phyloP scores from a whole-genome alignment of 53 echinoderm and acorn worm genomes.

The Echinometra lucunter region DNA sequence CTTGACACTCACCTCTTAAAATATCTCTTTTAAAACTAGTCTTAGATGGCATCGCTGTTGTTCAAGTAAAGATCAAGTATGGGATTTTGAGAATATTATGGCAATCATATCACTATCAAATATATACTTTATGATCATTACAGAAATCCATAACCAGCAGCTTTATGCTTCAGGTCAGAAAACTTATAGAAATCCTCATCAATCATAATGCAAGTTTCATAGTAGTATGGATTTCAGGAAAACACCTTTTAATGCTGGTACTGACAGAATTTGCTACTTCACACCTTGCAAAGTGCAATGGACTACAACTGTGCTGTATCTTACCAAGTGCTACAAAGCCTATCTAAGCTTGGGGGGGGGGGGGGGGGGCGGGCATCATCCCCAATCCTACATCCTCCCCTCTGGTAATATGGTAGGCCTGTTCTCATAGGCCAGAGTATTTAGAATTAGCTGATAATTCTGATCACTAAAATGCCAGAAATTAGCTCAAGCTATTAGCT shows the following conservation, averaged over 20 bases:
- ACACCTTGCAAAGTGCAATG: neutral
- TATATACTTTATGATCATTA: neutral
- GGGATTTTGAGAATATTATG: neutral
- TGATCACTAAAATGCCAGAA: too few relatives aligned
- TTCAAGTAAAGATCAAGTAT: neutral
- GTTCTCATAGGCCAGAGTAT: too few relatives aligned
- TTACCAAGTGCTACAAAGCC: too few relatives aligned
- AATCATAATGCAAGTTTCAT: neutral
- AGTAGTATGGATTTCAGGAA: neutral
- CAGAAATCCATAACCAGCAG: neutral
- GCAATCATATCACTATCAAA: neutral
- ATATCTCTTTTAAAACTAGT: slow-evolving; percentile 15
- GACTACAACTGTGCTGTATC: neutral
- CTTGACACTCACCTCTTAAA: neutral
- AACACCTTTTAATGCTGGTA: neutral
- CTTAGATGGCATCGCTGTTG: neutral
- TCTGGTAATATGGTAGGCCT: too few relatives aligned
- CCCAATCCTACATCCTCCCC: too few relatives aligned
- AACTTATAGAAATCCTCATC: neutral
- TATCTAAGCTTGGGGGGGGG: too few relatives aligned
- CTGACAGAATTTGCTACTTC: neutral
- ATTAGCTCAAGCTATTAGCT: too few relatives aligned
- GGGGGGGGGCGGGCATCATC: too few relatives aligned
- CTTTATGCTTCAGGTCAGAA: neutral
- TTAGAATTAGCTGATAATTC: too few relatives aligned